Evolutionary conservation across 2,797 vertebrate species (phyloP).

Genomic region (Petrocephalus schoutedeni): DNA sequence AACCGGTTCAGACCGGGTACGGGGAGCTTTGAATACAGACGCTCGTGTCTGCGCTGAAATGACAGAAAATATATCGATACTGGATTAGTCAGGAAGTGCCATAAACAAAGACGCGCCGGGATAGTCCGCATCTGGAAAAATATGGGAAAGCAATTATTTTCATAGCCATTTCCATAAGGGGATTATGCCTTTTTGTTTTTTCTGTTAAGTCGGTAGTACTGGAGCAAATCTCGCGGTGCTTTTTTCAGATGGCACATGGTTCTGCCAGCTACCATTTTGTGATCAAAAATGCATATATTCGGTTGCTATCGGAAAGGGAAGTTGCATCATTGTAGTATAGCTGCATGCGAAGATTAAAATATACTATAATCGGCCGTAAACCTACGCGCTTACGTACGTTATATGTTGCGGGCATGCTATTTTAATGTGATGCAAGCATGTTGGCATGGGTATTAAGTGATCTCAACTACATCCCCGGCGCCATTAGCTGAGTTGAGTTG

Average conservation of each 20-base stretch:
- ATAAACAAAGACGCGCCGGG: constrained; percentile 10
- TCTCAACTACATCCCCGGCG: neutral
- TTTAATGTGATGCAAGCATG: neutral
- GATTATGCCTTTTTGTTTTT: neutral
- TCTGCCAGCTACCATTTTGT: constrained; percentile 17
- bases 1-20: constrained; percentile 75
- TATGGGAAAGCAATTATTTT: neutral
- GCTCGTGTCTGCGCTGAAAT: constrained; percentile 41
- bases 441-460: neutral
- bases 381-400: neutral
- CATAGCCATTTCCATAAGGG: neutral
- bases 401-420: neutral
- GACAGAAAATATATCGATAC: constrained; percentile 43
- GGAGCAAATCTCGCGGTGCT: constrained; percentile 12
- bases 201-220: neutral
- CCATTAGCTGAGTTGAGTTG: constrained; percentile 1
- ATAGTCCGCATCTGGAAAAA: neutral
- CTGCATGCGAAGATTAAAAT: neutral
- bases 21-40: constrained; percentile 50
- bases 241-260: neutral
- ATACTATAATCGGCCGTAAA: neutral
- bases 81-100: constrained; percentile 15
- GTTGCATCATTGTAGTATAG: neutral
- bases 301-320: neutral
- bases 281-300: neutral